Evolutionary conservation across 1,140 invertebrate species (phyloP).

Genomic region (Hylyphantes graminicola): DNA sequence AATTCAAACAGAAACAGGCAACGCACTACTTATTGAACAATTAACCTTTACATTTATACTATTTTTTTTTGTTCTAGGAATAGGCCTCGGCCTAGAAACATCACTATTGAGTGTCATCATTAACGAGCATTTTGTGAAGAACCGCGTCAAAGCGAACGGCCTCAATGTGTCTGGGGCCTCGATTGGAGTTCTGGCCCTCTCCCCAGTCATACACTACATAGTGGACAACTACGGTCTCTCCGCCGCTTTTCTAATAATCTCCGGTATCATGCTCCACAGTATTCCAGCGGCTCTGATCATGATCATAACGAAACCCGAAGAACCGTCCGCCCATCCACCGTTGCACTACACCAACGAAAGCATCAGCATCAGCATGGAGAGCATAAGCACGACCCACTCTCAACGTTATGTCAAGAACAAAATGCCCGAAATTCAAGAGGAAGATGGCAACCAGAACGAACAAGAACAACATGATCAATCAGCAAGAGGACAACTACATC

Average conservation of each 20-base stretch:
- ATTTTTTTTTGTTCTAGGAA: not conserved
- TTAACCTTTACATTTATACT: too few species aligned
- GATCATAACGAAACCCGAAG: not conserved
- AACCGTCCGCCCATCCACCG: not conserved
- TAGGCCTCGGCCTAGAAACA: not conserved
- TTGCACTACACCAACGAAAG: too few species aligned
- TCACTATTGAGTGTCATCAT: not conserved
- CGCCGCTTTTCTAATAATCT: not conserved
- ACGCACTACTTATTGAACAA: too few species aligned
- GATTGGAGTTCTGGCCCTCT: not conserved
- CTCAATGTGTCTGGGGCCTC: conserved; percentile 5
- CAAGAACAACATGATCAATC: too few species aligned
- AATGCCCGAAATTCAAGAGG: too few species aligned
- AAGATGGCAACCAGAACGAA: too few species aligned
- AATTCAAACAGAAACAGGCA: too few species aligned
- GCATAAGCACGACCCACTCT: too few species aligned
- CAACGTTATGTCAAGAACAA: too few species aligned
- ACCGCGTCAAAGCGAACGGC: conserved; percentile 24
- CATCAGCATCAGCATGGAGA: too few species aligned
- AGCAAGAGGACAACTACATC: too few species aligned
- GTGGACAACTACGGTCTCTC: not conserved
- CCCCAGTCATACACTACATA: not conserved
- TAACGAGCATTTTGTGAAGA: conserved; percentile 5
- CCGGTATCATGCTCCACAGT: not conserved
- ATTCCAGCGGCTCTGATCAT: not conserved